Conservation (phyloP, 2,888 invertebrate species). For the Xylota segnis region DNA sequence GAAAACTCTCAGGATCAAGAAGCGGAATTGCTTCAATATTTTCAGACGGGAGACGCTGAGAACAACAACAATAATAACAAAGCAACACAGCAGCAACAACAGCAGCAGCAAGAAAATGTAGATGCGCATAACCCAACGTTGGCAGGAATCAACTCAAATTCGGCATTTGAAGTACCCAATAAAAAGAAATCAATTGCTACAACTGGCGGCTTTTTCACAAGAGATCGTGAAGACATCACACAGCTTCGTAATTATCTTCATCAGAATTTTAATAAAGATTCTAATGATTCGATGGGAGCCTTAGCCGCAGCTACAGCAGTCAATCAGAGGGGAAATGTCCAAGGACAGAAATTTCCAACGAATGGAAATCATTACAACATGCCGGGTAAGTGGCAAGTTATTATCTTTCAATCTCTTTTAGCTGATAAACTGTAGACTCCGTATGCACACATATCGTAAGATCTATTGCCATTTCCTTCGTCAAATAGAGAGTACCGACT, state of each 20-base stretch:
- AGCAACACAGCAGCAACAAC: slow-evolving; percentile 42
- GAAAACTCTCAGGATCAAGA: slow-evolving; percentile 92
- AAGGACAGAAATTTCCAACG: slow-evolving; percentile 51
- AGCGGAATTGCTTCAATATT: slow-evolving; percentile 93
- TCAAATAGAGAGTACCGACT: too few species aligned
- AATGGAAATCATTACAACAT: slow-evolving; percentile 66
- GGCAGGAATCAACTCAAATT: slow-evolving; percentile 52
- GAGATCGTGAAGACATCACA: slow-evolving; percentile 88
- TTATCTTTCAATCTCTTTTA: too few species aligned
- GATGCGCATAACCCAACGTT: slow-evolving; percentile 75
- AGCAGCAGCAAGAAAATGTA: slow-evolving; percentile 65
- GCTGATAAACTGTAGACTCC: too few species aligned
- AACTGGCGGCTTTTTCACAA: slow-evolving; percentile 39
- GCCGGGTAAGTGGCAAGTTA: slow-evolving; percentile 49
- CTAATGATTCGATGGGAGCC: slow-evolving; percentile 52
- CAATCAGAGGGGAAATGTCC: slow-evolving; percentile 47
- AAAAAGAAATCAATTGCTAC: slow-evolving; percentile 59
- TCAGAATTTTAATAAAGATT: slow-evolving; percentile 77
- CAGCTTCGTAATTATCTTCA: slow-evolving; percentile 87
- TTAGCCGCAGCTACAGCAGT: slow-evolving; percentile 16
- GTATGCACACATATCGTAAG: too few species aligned
- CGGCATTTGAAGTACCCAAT: slow-evolving; percentile 60
- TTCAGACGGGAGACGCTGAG: slow-evolving; percentile 86
- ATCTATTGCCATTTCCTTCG: too few species aligned
- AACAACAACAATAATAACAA: slow-evolving; percentile 77